Conservation (phyloP, 1,140 invertebrate genomes). For the Drosophila yakuba region DNA sequence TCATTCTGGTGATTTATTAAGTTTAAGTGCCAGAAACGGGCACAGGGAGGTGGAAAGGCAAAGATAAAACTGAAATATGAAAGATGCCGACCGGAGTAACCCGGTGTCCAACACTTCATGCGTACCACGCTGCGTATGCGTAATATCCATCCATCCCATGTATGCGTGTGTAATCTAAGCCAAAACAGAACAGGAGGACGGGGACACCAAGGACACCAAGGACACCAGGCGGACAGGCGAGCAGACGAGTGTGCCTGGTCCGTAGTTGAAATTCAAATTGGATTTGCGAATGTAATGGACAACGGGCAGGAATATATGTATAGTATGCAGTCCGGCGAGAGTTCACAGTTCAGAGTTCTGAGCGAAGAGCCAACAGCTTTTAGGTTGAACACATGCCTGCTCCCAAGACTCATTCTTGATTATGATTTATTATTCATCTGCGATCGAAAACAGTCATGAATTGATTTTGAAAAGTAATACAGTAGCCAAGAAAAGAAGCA, state of each 20-base stretch:
- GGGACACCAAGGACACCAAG: not conserved
- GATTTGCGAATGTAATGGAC: conserved; percentile 40
- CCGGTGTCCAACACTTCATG: conserved; percentile 28
- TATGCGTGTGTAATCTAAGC: conserved; percentile 53
- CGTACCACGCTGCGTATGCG: conserved; percentile 47
- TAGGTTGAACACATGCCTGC: conserved; percentile 10
- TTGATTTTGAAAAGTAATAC: conserved; percentile 9
- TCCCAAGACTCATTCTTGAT: conserved; percentile 21
- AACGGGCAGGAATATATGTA: conserved; percentile 14
- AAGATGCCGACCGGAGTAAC: conserved; percentile 9
- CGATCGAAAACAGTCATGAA: not conserved
- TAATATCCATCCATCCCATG: conserved; percentile 22
- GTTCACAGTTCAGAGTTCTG: not conserved
- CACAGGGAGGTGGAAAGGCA: not conserved
- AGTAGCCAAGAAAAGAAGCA: not conserved
- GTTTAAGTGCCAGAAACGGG: conserved; percentile 40
- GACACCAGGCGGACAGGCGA: not conserved
- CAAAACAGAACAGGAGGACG: conserved; percentile 17
- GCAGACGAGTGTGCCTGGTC: conserved; percentile 17
- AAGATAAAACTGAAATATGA: conserved; percentile 51
- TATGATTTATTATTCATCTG: conserved; percentile 40
- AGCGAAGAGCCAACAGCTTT: conserved; percentile 12
- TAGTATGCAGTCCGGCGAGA: conserved; percentile 12
- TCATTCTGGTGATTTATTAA: conserved; percentile 57
- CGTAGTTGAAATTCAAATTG: conserved; percentile 64